Evolutionary conservation across 2,113 vertebrate species (phyloP).

Genomic region (Phaethon lepturus): DNA sequence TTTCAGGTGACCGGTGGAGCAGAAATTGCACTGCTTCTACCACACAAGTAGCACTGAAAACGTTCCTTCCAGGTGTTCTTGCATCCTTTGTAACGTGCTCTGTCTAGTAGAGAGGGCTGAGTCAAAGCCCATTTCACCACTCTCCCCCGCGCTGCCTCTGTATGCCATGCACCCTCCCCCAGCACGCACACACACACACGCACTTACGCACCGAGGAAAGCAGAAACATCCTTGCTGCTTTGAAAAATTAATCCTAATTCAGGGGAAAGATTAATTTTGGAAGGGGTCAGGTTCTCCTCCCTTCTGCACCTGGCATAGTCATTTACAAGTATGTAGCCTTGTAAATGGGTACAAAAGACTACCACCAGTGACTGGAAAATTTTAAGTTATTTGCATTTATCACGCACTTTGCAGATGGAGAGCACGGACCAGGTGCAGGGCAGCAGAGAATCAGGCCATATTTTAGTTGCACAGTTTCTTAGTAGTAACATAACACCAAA

Average conservation of each 20-base stretch:
- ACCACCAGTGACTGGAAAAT: conserved; percentile 16
- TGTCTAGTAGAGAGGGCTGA: neutral
- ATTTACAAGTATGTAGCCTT: conserved; percentile 10
- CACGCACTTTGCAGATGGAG: conserved; percentile 10
- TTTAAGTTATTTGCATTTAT: conserved; percentile 13
- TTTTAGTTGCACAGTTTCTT: neutral
- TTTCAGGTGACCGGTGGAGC: neutral
- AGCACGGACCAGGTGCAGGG: conserved; percentile 20
- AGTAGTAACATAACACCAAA: neutral
- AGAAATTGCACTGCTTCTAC: neutral
- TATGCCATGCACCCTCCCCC: neutral
- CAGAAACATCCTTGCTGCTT: conserved; percentile 4
- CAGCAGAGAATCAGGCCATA: neutral
- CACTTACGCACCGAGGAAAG: neutral
- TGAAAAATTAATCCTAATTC: conserved; percentile 27
- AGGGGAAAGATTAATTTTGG: neutral
- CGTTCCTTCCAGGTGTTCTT: neutral
- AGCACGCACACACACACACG: neutral
- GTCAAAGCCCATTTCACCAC: neutral
- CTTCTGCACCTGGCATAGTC: conserved; percentile 35
- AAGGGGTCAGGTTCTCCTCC: neutral
- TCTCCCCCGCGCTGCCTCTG: neutral
- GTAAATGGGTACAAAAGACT: conserved; percentile 6
- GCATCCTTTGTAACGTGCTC: accelerated
- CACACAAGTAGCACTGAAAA: neutral